These are phyloP conservation scores for Dryobotodes eremita DNA, from an alignment of 2,888 invertebrate genomes.

Conservation along the genomic window DNA sequence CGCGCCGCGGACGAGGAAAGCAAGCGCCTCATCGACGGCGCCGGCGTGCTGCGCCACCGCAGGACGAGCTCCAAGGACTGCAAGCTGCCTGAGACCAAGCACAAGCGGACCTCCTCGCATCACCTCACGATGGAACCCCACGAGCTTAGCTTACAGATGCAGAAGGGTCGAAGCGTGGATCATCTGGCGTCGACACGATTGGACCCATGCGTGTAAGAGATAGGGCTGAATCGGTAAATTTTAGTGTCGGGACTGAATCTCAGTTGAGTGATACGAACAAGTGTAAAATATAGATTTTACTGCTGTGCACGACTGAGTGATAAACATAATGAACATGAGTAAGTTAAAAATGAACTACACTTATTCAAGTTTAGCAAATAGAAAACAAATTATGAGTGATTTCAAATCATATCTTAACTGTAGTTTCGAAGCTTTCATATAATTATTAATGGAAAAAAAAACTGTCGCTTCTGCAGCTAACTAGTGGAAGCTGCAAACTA, in stretches of 20 bases:
- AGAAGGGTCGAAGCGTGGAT: constrained; percentile 87
- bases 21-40: constrained; percentile 85
- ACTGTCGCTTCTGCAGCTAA: constrained; percentile 69
- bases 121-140: constrained; percentile 87
- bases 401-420: constrained; percentile 86
- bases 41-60: constrained; percentile 90
- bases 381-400: constrained; percentile 83
- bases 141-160: constrained; percentile 81
- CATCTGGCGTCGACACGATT: constrained; percentile 78
- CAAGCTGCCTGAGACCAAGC: constrained; percentile 78
- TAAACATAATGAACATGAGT: constrained; percentile 74
- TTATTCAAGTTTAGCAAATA: constrained; percentile 66
- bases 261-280: constrained; percentile 49
- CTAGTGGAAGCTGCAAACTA: constrained; percentile 57
- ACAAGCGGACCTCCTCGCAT: constrained; percentile 88
- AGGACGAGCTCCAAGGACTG: constrained; percentile 91
- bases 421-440: constrained; percentile 80
- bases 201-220: constrained; percentile 78
- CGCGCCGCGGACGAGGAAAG: constrained; percentile 86
- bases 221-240: constrained; percentile 19
- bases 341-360: constrained; percentile 68
- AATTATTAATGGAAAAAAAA: constrained; percentile 68
- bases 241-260: constrained; percentile 66
- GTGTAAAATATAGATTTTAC: constrained; percentile 51
- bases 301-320: constrained; percentile 54